phyloP scores from a whole-genome alignment of 2,888 invertebrate genomes.

The Chalcis sispes region DNA sequence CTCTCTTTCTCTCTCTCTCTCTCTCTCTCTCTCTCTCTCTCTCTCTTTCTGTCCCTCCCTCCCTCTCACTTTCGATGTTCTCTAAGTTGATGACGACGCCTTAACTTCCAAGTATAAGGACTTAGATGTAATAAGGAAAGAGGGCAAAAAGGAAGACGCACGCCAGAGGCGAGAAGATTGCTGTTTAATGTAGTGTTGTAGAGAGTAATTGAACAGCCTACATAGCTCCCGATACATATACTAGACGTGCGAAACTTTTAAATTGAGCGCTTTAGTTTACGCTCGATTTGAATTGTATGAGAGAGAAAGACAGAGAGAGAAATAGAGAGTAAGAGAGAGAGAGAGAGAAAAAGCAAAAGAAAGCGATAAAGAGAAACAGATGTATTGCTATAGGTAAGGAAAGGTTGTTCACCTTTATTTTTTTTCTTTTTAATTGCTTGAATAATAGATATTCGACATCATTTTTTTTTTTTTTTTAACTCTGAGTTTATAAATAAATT shows the following conservation, averaged over 20 bases:
- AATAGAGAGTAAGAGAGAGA: neutral
- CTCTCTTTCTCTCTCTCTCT: neutral
- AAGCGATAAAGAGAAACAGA: too few species aligned
- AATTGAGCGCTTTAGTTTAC: neutral
- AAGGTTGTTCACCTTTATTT: too few species aligned
- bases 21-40: constrained; percentile 3
- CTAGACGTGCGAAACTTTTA: neutral
- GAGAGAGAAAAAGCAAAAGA: neutral
- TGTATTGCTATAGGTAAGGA: too few species aligned
- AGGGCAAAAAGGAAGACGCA: constrained; percentile 49
- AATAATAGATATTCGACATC: neutral
- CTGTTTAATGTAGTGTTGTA: constrained; percentile 69
- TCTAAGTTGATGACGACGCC: too few species aligned
- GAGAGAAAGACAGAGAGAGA: neutral
- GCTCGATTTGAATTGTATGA: neutral
- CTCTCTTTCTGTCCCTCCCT: constrained; percentile 1
- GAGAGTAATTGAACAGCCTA: constrained; percentile 55
- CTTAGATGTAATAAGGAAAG: constrained; percentile 1
- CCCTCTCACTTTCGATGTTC: too few species aligned
- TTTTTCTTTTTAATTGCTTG: neutral
- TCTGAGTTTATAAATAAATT: too few species aligned
- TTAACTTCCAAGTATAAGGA: too few species aligned
- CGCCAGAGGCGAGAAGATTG: constrained; percentile 65
- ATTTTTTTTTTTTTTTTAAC: too few species aligned
- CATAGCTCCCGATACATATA: neutral